Evolutionary conservation across 1,140 invertebrate genomes (phyloP), one percentile per base, ranked within the genome.

Genomic region (Meloidogyne exigua): DNA sequence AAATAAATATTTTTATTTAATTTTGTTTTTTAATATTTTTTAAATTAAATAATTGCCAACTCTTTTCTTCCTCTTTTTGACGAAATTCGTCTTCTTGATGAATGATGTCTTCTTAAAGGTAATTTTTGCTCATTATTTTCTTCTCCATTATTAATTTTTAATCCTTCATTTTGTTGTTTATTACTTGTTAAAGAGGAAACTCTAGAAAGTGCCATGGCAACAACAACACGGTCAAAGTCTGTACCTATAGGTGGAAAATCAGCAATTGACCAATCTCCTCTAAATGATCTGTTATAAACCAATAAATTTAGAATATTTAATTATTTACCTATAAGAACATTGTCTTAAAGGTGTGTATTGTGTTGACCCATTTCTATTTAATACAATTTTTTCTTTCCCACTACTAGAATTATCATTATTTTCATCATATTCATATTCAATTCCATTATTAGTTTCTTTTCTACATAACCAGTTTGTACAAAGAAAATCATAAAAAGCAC

Each of bases 191-290:
- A 28, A 10, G 74, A 68, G 15, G 36, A 26, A 42, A 67, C 77
- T 4, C 77, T n/a, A n/a, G 78, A 42, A 18, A 80, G 23, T 21
- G 68, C 80, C 81, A 81, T 83, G 28, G 76, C 76, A 36, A 81
- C 65, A 72, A 72, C 80, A 9, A 81, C 68, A 44, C 78, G 67
- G 23, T 81, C 80, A 67, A 81, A 83, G 26, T 81, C 81, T 10
- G 80, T 81, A 0, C 80, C 80, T 36, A 81, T 81, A 32, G 69
- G 23, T 10, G 74, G 72, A 57, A 67, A 64, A 49, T 77, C 67
- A 28, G 36, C 73, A 28, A 28, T n/a, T n/a, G 15, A 64, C 42
- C 42, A 44, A 42, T 75, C 44, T 57, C 65, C 64, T 44, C n/a
- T 23, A 21, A 67, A 21, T 75, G 49, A 32, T 11, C 23, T 26